These are phyloP conservation scores for Orthosia gothica DNA, from an alignment of 2,888 invertebrate species.

Conservation along the genomic window DNA sequence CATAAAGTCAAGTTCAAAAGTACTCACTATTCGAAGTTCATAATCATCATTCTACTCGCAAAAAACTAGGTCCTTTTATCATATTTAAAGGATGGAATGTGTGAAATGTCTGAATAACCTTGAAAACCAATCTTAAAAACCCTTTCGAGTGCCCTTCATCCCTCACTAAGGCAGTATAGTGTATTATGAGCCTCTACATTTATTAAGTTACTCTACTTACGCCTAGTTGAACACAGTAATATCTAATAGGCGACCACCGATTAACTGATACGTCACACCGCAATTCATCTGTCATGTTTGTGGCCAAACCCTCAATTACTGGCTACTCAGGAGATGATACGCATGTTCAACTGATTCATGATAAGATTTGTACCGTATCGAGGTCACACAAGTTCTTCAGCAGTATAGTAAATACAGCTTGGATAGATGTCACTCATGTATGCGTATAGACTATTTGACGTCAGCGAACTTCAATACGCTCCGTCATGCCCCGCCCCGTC, in stretches of 20 bases:
- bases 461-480: slow-evolving; percentile 37
- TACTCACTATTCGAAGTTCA: too few species aligned
- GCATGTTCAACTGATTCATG: slow-evolving; percentile 12
- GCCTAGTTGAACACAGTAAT: not conserved
- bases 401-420: slow-evolving; percentile 28
- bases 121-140: not conserved
- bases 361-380: slow-evolving; percentile 19
- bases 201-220: not conserved
- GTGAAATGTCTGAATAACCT: not conserved
- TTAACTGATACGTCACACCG: slow-evolving; percentile 26
- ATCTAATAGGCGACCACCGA: not conserved
- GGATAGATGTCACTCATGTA: slow-evolving; percentile 32
- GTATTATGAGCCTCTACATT: too few species aligned
- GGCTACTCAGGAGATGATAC: slow-evolving; percentile 10
- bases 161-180: not conserved
- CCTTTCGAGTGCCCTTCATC: not conserved
- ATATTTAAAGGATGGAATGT: too few species aligned
- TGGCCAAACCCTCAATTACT: slow-evolving; percentile 28
- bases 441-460: slow-evolving; percentile 37
- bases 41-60: too few species aligned
- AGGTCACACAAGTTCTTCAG: slow-evolving; percentile 22
- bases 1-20: not conserved
- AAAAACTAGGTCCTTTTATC: too few species aligned
- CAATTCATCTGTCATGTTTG: slow-evolving; percentile 31
- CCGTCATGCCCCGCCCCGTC: slow-evolving; percentile 44